Evolutionary conservation across 2,797 vertebrate genomes (phyloP), one percentile per base, ranked within the genome.

Genomic region (Eutrigla gurnardus): DNA sequence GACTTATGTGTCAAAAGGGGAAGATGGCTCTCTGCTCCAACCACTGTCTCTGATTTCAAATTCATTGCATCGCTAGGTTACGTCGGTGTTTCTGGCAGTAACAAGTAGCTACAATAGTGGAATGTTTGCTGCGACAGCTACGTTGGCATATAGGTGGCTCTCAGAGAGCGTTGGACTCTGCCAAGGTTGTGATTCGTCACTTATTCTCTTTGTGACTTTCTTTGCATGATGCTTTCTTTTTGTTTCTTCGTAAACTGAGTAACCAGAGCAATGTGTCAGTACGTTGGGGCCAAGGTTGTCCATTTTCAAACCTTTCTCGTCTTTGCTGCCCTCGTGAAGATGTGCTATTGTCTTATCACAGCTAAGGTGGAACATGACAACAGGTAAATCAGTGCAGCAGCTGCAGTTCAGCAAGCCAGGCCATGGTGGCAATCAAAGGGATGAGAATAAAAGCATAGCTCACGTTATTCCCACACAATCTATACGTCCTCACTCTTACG

Each of bases 1-100:
- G 77, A 85, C 61, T 81, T 74, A 82, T 64, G 46, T 83, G 70
- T 82, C 80, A 85, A 47, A 75, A 72, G 39, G 63, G 46, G 25
- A 79, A 65, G 49, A 77, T 6, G 14, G 42, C 68, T 82, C 82
- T 87, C 84, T 78, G 49, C 67, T 83, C 39, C 55, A 54, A 59
- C 88, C 62, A 71, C 63, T 65, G 53, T 83, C 68, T 63, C 46
- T 57, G 60, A 9, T 63, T 74, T 78, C 57, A 65, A 77, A 80
- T 74, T 45, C 64, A 83, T 63, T 12, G 18, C 40, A 73, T 77
- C 32, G n/a, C 72, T 82, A 37, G 53, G 57, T 64, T 45, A 73
- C 60, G 47, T 4, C 69, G 59, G 68, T 62, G 50, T 63, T 71
- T 80, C 53, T 53, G 62, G 17, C 71, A 25, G 18, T 74, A 81